phyloP scores from a whole-genome alignment of 53 echinoderm and acorn worm species.

The Paelopatides confundens region DNA sequence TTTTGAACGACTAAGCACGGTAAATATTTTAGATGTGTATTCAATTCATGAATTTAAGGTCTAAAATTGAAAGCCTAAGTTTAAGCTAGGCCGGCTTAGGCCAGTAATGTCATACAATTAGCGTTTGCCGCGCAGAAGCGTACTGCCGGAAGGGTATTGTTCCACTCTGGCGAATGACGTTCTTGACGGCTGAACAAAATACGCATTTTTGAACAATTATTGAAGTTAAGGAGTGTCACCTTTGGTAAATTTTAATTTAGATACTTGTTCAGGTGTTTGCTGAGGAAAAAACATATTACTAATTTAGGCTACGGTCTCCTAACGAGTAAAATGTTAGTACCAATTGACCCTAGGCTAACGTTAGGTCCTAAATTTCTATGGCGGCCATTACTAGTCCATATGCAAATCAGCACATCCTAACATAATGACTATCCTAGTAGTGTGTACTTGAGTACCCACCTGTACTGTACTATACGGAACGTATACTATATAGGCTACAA shows the following conservation, averaged over 20 bases:
- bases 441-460: not conserved
- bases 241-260: not conserved
- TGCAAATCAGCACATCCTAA: constrained; percentile 51
- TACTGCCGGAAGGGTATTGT: constrained; percentile 56
- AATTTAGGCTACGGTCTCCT: constrained; percentile 42
- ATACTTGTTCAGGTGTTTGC: not conserved
- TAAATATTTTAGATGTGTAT: not conserved
- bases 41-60: not conserved
- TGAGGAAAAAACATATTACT: not conserved
- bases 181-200: not conserved
- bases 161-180: constrained; percentile 23
- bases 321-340: constrained; percentile 48
- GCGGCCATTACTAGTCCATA: constrained; percentile 42
- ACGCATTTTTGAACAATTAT: not conserved
- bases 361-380: constrained; percentile 35
- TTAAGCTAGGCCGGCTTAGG: constrained; percentile 47
- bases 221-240: not conserved
- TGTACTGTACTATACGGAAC: not conserved
- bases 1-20: not conserved
- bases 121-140: constrained; percentile 49
- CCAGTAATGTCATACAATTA: constrained; percentile 32
- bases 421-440: constrained; percentile 31
- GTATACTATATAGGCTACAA: no score
- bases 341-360: constrained; percentile 44
- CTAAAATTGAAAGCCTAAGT: constrained; percentile 19